Evolutionary conservation across 64 coral and sea anemone species (phyloP).

Genomic region (Dendronephthya gigantea): DNA sequence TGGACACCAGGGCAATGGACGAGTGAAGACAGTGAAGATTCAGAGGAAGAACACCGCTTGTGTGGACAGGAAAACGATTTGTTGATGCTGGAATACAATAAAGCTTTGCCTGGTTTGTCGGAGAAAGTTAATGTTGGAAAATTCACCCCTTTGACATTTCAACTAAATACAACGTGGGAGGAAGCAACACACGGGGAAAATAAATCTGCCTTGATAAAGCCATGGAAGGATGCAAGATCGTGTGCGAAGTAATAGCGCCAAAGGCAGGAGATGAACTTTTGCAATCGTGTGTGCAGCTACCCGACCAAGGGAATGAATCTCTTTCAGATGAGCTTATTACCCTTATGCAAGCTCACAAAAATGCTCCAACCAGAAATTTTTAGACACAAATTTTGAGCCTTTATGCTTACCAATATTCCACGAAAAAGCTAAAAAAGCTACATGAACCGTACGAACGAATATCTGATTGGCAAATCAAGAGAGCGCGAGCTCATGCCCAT

Average conservation of each 20-base stretch:
- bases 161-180: constrained; percentile 18
- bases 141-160: not conserved
- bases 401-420: constrained; percentile 14
- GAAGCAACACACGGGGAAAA: constrained; percentile 1
- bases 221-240: constrained; percentile 3
- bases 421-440: not conserved
- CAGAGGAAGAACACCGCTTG: no score
- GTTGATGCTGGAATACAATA: not conserved
- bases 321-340: not conserved
- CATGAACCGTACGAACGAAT: constrained; percentile 15
- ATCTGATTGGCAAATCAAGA: constrained; percentile 25
- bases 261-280: constrained; percentile 28
- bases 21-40: no score
- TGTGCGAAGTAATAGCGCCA: constrained; percentile 13
- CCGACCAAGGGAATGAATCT: not conserved
- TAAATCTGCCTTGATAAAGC: not conserved
- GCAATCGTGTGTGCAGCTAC: not conserved
- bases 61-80: not conserved
- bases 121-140: not conserved
- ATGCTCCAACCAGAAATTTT: constrained; percentile 17
- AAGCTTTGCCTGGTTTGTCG: not conserved
- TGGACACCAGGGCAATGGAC: constrained; percentile 2
- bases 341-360: constrained; percentile 5
- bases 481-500: constrained; percentile 10
- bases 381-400: constrained; percentile 24